Evolutionary conservation across 2,888 invertebrate genomes (phyloP).

Genomic region (Rhamnusium bicolor): DNA sequence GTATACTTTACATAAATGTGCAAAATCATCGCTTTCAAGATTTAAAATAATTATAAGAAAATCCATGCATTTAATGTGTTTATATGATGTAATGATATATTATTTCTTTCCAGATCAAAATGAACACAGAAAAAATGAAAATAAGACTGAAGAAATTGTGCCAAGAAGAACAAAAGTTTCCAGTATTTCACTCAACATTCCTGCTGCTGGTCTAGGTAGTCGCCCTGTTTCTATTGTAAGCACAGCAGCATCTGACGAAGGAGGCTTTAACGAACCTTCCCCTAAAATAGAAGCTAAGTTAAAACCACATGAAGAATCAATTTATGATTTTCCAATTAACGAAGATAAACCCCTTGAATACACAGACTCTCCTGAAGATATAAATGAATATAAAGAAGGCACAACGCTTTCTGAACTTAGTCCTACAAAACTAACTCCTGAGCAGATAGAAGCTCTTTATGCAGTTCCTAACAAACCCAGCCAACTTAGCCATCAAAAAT

Average conservation of each 20-base stretch:
- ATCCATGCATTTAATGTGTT: not conserved
- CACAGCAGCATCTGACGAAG: constrained; percentile 66
- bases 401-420: constrained; percentile 40
- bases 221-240: constrained; percentile 81
- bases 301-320: constrained; percentile 64
- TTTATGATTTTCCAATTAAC: constrained; percentile 60
- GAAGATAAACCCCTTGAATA: constrained; percentile 61
- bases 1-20: too few relatives aligned
- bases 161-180: constrained; percentile 75
- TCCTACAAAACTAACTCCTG: constrained; percentile 56
- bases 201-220: constrained; percentile 77
- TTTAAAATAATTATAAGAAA: not conserved
- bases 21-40: not conserved
- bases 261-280: constrained; percentile 82
- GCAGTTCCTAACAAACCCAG: constrained; percentile 50
- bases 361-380: constrained; percentile 56
- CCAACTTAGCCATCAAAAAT: constrained; percentile 19
- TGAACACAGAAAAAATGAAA: constrained; percentile 59
- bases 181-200: constrained; percentile 77
- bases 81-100: not conserved
- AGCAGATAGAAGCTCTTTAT: constrained; percentile 67
- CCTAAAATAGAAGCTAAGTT: constrained; percentile 78
- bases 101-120: constrained; percentile 35
- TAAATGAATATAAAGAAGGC: constrained; percentile 50
- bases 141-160: constrained; percentile 64